Evolutionary conservation across 2,888 invertebrate species (phyloP).

Genomic region (Polydrusus tereticollis): DNA sequence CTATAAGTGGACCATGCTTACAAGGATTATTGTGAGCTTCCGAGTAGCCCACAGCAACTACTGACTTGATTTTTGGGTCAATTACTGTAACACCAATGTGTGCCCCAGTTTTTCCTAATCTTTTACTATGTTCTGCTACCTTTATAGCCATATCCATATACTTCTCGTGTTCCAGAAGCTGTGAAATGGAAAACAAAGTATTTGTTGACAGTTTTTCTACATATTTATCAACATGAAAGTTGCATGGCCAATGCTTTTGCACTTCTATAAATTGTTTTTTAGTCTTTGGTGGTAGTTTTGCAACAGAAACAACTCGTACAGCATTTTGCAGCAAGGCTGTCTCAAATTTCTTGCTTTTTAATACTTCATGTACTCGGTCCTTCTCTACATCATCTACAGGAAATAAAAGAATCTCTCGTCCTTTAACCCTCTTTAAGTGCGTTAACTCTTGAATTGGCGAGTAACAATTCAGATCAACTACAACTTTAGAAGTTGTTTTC

Average conservation of each 20-base stretch:
- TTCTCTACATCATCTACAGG: conserved; percentile 56
- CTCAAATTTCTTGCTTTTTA: conserved; percentile 69
- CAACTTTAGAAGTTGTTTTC: conserved; percentile 74
- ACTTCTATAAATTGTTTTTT: conserved; percentile 76
- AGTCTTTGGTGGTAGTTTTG: conserved; percentile 74
- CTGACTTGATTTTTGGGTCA: conserved; percentile 76
- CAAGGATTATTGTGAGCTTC: conserved; percentile 75
- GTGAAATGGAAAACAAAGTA: conserved; percentile 71
- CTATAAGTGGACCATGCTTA: conserved; percentile 88
- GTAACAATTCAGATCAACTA: conserved; percentile 72
- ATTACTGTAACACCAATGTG: conserved; percentile 75
- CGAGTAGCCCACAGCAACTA: conserved; percentile 78
- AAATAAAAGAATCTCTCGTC: conserved; percentile 73
- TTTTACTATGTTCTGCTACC: conserved; percentile 64
- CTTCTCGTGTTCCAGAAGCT: conserved; percentile 70
- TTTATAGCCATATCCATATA: conserved; percentile 74
- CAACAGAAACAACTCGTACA: conserved; percentile 72
- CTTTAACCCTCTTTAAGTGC: conserved; percentile 81
- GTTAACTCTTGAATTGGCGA: conserved; percentile 74
- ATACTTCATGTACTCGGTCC: conserved; percentile 55
- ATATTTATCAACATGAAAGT: conserved; percentile 84
- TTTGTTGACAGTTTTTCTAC: conserved; percentile 77
- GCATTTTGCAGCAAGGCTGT: conserved; percentile 67
- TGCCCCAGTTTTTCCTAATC: conserved; percentile 45
- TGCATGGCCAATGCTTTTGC: conserved; percentile 81